phyloP scores from a whole-genome alignment of 2,888 invertebrate genomes.

The Fragum whitleyi region DNA sequence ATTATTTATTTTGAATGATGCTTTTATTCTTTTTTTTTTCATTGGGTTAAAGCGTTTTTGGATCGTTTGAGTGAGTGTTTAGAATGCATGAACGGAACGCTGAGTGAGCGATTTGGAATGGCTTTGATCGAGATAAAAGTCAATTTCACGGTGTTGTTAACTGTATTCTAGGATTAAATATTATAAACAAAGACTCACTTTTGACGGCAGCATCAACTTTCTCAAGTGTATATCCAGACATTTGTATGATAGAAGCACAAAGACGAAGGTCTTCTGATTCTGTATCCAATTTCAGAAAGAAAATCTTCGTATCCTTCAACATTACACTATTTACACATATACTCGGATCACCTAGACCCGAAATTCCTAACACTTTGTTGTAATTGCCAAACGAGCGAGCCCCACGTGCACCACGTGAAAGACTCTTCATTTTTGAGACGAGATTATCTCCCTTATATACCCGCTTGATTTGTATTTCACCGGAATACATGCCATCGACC shows the following conservation, averaged over 20 bases:
- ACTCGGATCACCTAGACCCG: slow-evolving; percentile 25
- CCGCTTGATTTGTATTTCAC: slow-evolving; percentile 49
- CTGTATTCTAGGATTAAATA: too few species aligned
- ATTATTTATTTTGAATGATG: too few species aligned
- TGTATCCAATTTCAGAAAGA: slow-evolving; percentile 37
- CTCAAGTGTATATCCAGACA: slow-evolving; percentile 7
- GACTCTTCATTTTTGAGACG: slow-evolving; percentile 13
- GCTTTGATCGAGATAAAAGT: too few species aligned
- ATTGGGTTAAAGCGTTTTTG: too few species aligned
- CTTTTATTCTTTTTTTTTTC: too few species aligned
- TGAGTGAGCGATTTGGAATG: too few species aligned
- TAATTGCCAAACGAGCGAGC: slow-evolving; percentile 19
- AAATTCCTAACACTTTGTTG: slow-evolving; percentile 44
- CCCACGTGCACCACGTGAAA: slow-evolving; percentile 6
- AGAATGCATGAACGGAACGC: too few species aligned
- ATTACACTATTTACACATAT: slow-evolving; percentile 40
- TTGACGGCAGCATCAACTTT: background rate
- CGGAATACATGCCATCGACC: slow-evolving; percentile 25
- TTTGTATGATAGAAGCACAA: background rate
- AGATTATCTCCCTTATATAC: slow-evolving; percentile 51
- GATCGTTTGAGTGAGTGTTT: too few species aligned
- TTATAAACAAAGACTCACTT: background rate
- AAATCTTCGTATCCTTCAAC: slow-evolving; percentile 44
- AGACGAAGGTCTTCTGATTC: background rate
- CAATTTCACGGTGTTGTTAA: too few species aligned